Evolutionary conservation across 2,888 invertebrate species (phyloP).

Genomic region (Helleia helle): DNA sequence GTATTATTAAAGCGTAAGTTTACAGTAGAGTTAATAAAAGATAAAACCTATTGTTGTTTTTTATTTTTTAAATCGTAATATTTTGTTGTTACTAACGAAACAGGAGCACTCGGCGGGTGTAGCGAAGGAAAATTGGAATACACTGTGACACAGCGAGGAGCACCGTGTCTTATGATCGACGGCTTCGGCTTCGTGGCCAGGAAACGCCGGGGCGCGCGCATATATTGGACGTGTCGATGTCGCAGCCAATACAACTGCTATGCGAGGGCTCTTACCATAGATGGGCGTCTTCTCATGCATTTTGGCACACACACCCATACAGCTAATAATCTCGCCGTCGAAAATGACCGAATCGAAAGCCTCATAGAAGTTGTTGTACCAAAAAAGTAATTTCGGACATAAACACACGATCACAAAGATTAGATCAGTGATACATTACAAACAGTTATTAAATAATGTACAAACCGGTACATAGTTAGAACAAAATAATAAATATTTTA

Average conservation of each 20-base stretch:
- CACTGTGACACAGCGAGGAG: slow-evolving; percentile 59
- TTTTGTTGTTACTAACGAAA: too few relatives aligned
- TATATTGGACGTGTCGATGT: slow-evolving; percentile 60
- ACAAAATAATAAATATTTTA: background rate
- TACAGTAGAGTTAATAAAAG: background rate
- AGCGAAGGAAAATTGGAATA: slow-evolving; percentile 38
- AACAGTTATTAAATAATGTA: too few relatives aligned
- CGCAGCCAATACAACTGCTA: slow-evolving; percentile 41
- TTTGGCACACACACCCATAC: slow-evolving; percentile 41
- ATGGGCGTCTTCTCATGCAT: slow-evolving; percentile 41
- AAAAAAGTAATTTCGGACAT: slow-evolving; percentile 18
- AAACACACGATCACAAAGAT: too few relatives aligned
- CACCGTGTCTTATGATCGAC: slow-evolving; percentile 50
- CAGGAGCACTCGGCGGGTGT: slow-evolving; percentile 26
- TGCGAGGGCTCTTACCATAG: slow-evolving; percentile 51
- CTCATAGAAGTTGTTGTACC: slow-evolving; percentile 51
- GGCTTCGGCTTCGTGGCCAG: slow-evolving; percentile 55
- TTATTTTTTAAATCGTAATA: background rate
- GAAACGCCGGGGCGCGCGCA: slow-evolving; percentile 52
- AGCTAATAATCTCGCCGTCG: slow-evolving; percentile 30
- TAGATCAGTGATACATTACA: too few relatives aligned
- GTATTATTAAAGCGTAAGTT: slow-evolving; percentile 5
- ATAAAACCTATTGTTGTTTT: background rate
- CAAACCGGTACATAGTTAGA: too few relatives aligned
- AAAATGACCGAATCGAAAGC: slow-evolving; percentile 51